Conservation (phyloP, 1,140 invertebrate species). For the Subanguina moxae region DNA sequence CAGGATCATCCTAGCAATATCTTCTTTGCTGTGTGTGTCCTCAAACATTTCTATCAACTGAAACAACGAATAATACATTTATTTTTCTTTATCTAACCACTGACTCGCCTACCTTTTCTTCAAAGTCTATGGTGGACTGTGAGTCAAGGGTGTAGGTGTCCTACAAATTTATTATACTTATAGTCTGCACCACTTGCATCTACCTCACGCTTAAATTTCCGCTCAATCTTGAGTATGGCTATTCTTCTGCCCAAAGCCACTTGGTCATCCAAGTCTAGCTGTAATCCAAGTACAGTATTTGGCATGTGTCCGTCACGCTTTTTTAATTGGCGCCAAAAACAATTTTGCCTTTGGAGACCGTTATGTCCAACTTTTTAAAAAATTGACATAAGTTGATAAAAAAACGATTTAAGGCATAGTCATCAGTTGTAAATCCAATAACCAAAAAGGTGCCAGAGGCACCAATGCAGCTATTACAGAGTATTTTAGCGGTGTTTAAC, state of each 20-base stretch:
- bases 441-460: no score
- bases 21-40: conserved; percentile 47
- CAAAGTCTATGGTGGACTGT: conserved; percentile 55
- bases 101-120: conserved; percentile 44
- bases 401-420: no score
- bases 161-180: not conserved
- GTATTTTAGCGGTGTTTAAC: no score
- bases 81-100: not conserved
- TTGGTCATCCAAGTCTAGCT: conserved; percentile 54
- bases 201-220: conserved; percentile 51
- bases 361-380: no score
- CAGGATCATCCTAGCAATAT: conserved; percentile 50
- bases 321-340: no score
- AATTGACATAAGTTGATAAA: no score
- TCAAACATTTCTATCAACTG: conserved; percentile 56
- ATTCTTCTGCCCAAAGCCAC: conserved; percentile 51
- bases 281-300: conserved; percentile 13
- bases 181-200: no score
- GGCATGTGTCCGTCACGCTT: no score
- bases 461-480: no score
- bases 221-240: conserved; percentile 51
- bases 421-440: no score
- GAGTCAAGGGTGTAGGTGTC: conserved; percentile 57
- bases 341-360: no score
- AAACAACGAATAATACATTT: conserved; percentile 15